Evolutionary conservation across 1,140 invertebrate species (phyloP).

Genomic region (Drosophila athabasca): DNA sequence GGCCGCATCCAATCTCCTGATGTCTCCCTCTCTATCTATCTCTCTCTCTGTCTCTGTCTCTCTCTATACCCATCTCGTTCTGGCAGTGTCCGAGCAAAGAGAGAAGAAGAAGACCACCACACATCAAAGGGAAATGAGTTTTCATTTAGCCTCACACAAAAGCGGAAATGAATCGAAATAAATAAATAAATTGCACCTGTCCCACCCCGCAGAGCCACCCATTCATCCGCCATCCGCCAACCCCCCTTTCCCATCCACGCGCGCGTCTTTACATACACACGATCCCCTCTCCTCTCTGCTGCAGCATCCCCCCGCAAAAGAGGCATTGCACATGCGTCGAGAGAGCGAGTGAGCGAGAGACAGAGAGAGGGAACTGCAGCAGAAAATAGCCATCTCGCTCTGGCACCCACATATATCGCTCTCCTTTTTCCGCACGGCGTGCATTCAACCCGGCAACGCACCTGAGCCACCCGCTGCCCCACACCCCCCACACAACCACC

Average conservation of each 20-base stretch:
- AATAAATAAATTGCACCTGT: constrained; percentile 82
- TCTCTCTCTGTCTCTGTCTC: constrained; percentile 8
- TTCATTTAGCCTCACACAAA: constrained; percentile 78
- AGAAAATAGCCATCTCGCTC: constrained; percentile 35
- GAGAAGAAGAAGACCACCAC: constrained; percentile 23
- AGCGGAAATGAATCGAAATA: constrained; percentile 83
- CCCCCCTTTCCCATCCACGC: background rate
- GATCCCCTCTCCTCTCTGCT: constrained; percentile 3
- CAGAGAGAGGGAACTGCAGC: constrained; percentile 34
- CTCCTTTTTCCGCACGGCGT: constrained; percentile 48
- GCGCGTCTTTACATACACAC: constrained; percentile 5
- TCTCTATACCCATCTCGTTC: constrained; percentile 32
- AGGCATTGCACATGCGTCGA: constrained; percentile 30
- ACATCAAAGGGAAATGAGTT: constrained; percentile 83
- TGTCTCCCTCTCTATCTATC: constrained; percentile 6
- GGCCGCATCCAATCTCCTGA: constrained; percentile 3
- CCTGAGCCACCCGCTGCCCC: constrained; percentile 21
- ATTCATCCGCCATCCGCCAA: background rate
- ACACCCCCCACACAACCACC: background rate
- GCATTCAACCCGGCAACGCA: constrained; percentile 76
- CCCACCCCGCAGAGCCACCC: constrained; percentile 1
- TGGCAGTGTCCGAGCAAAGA: constrained; percentile 32
- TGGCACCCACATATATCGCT: constrained; percentile 9
- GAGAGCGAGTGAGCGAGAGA: constrained; percentile 13
- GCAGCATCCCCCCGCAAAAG: constrained; percentile 55